Base-by-base conservation (phyloP, 1,140 invertebrate species). In the Caenorhabditis briggsae region DNA sequence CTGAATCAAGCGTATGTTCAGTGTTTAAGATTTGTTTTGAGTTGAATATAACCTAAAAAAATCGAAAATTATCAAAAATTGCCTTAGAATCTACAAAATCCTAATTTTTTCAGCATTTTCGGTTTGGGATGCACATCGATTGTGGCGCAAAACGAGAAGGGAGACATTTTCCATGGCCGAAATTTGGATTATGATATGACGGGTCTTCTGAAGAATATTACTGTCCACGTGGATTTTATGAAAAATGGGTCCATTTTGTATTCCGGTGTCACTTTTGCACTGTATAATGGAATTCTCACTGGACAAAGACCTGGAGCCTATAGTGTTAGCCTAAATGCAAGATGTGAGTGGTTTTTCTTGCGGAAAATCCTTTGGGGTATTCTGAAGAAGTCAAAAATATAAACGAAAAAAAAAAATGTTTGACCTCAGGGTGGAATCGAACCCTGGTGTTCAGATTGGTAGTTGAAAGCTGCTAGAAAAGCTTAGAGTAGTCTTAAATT, bases 101-200 rank as follows among this genome's bases (percentile, higher is more conserved):
- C n/a, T n/a, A 33, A 33, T n/a, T 0, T 25, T 87, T 84, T 6
- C 20, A 89, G 88, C 82, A 85, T 90, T 46, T 59, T 83, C 12
- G 20, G 85, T 46, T 25, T 93, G 23, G 92, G 94, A 1, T 95
- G 94, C 88, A 95, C 94, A 5, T 94, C 94, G 20, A 94, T 95
- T 56, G 91, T 95, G 14, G 93, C 94, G 59, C 90, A 94, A 89
- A 92, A 93, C 87, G 82, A 85, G 11, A 90, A 92, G 55, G 94
- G 94, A 0, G 43, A 78, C 58, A 89, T 90, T 55, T 93, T 92
- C 87, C 94, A 95, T 92, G 94, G 92, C 25, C 91, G 94, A 89
- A 95, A 95, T 90, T 89, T 95, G 25, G 94, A 95, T 90, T 95
- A 94, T 92, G 94, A 94, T 11, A 89, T 90, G 90, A 82, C 82